Percentiles rank a stretch among this genome's conserved stretches.
Evolutionary conservation across 1,140 invertebrate species (phyloP).

Genomic region (Fopius arisanus): DNA sequence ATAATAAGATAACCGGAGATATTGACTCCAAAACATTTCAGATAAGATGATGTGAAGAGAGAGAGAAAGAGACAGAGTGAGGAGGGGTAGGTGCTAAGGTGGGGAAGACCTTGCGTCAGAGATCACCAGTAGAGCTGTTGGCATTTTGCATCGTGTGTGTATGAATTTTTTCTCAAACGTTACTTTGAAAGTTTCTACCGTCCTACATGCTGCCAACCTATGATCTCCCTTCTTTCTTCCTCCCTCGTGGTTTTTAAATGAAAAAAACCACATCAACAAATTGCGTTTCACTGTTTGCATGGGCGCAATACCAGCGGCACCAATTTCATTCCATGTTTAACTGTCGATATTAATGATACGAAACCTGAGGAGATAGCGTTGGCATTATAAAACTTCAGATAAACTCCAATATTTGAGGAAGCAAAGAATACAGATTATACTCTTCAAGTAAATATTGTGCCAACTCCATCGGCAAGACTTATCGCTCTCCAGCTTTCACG

Average conservation of each 20-base stretch:
- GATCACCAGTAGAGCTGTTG: slow-evolving; percentile 43
- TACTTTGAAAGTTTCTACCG: slow-evolving; percentile 45
- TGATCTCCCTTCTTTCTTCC: slow-evolving; percentile 17
- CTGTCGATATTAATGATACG: not conserved
- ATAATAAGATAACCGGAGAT: not conserved
- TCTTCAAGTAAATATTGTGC: not conserved
- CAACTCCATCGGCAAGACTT: not conserved
- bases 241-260: not conserved
- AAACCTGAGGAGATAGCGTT: not conserved
- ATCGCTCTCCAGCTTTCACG: slow-evolving; percentile 11
- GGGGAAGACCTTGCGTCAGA: slow-evolving; percentile 44
- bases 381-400: slow-evolving; percentile 2
- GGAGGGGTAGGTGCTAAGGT: slow-evolving; percentile 6
- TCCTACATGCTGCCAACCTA: slow-evolving; percentile 27
- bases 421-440: not conserved
- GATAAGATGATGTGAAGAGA: not conserved
- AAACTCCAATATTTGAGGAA: not conserved
- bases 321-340: slow-evolving; percentile 4
- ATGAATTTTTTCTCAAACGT: not conserved
- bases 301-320: not conserved
- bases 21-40: not conserved
- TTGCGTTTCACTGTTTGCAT: slow-evolving; percentile 1
- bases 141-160: slow-evolving; percentile 43
- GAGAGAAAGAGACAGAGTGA: slow-evolving; percentile 17
- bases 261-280: not conserved